These are phyloP conservation scores for Ptychadena robeensis DNA, from an alignment of 2,797 vertebrate genomes.

Conservation along the genomic window DNA sequence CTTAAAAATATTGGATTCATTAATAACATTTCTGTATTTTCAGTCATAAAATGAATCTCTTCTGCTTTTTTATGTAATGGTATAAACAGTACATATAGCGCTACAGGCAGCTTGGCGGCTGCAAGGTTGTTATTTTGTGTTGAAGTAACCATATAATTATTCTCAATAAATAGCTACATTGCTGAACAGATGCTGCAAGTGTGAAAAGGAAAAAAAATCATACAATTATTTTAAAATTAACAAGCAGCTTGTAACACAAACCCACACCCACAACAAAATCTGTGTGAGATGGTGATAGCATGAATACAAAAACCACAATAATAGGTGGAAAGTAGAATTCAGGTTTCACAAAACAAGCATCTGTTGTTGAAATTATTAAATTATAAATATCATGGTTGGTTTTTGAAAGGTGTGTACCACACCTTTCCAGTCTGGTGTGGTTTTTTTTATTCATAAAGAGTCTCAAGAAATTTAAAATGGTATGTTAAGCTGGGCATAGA, in stretches of 20 bases:
- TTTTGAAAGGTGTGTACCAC: background rate
- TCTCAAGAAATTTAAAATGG: too few relatives aligned
- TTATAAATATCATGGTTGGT: background rate
- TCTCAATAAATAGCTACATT: background rate
- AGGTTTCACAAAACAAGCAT: background rate
- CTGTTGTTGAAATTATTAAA: background rate
- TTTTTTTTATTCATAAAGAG: too few relatives aligned
- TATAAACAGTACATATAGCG: background rate
- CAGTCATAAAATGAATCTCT: background rate
- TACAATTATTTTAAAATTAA: slow-evolving; percentile 1
- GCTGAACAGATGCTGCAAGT: slow-evolving; percentile 3
- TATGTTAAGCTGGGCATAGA: too few relatives aligned
- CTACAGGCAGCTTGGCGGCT: background rate
- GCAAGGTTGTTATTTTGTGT: slow-evolving; percentile 5
- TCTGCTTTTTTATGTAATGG: background rate
- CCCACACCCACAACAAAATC: background rate
- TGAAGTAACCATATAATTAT: background rate
- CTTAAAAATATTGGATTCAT: slow-evolving; percentile 12
- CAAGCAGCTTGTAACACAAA: background rate
- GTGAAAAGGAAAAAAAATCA: background rate
- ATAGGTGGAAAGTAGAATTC: background rate
- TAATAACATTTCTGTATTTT: slow-evolving; percentile 4
- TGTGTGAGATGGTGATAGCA: background rate
- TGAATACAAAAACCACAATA: background rate
- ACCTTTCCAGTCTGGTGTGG: too few relatives aligned